Percentiles rank a stretch among this genome's conserved stretches.
Conservation (phyloP, 1,140 invertebrate genomes). For the Bombyx mori region DNA sequence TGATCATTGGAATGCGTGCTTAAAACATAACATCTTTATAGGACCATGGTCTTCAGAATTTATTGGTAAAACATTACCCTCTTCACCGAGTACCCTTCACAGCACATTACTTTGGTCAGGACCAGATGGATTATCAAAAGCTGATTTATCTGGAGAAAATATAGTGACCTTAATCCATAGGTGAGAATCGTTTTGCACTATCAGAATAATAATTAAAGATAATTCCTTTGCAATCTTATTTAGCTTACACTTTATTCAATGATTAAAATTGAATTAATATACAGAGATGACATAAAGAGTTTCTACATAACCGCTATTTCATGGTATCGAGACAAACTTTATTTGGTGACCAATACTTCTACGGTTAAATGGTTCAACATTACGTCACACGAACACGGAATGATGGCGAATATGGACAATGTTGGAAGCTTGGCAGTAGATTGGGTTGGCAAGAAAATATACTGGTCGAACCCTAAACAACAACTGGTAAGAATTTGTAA, state of each 20-base stretch:
- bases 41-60: conserved; percentile 87
- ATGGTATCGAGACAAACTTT: conserved; percentile 79
- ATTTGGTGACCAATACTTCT: conserved; percentile 82
- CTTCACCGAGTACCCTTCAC: conserved; percentile 58
- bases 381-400: conserved; percentile 71
- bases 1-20: not conserved
- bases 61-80: conserved; percentile 76
- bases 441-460: conserved; percentile 89
- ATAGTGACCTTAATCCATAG: conserved; percentile 76
- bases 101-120: conserved; percentile 81
- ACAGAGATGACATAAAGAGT: conserved; percentile 66
- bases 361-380: conserved; percentile 80
- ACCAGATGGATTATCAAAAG: conserved; percentile 78
- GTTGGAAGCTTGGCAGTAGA: conserved; percentile 88
- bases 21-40: conserved; percentile 13
- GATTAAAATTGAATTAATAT: conserved; percentile 27
- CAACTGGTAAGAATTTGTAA: conserved; percentile 75
- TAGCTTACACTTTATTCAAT: not conserved
- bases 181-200: conserved; percentile 42
- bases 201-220: conserved; percentile 4
- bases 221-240: not conserved
- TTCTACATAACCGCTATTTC: conserved; percentile 77
- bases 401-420: conserved; percentile 76
- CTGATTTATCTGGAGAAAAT: conserved; percentile 82
- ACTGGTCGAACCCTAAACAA: conserved; percentile 90